Base-by-base conservation (phyloP, 2,888 invertebrate genomes). In the Phyto melanocephala region DNA sequence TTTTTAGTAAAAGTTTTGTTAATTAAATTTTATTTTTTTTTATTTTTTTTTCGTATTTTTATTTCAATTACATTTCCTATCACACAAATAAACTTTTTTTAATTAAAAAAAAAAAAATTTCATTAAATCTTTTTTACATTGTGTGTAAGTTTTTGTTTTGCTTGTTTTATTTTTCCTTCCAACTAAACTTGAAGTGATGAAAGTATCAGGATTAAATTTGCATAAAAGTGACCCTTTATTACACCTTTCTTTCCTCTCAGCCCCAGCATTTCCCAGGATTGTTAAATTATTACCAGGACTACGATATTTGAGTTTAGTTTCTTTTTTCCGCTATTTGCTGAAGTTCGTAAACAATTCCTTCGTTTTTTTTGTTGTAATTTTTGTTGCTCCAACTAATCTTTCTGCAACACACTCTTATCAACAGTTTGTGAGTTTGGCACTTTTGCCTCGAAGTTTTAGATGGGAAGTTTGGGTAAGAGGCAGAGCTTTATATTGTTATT, bases 201-300 rank as follows among this genome's bases (percentile, higher is more conserved):
- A 81, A 70, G 68, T 78, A 78, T 74, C 62, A 74, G 68, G 56
- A 78, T 78, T 77, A 35, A 78, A 78, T 78, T 81, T 81, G 81
- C 77, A 77, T 81, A 77, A 63, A 70, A 78, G 62, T 78, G 77
- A 74, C 77, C 81, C 77, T 52, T 56, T 28, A 56, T 10, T 40
- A n/a, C 67, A 67, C n/a, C 37, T 28, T 35, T 13, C 28, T 63
- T 5, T 17, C 0, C 33, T 8, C 15, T 17, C 7, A 17, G 13
- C 15, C 6, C 4, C 52, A 17, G 6, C 20, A 28, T 4, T 33
- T 0, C 20, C 50, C 35, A 24, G 5, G 5, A 24, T 56, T 13
- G 2, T 22, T 15, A 54, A 63, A 52, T 42, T 1, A 17, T 47
- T 22, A 54, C 42, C 35, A 5, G 52, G 11, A 50, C 13, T 22